These are phyloP conservation scores for Sebastes oblongus DNA, from an alignment of 2,797 vertebrate genomes.

Conservation along the genomic window DNA sequence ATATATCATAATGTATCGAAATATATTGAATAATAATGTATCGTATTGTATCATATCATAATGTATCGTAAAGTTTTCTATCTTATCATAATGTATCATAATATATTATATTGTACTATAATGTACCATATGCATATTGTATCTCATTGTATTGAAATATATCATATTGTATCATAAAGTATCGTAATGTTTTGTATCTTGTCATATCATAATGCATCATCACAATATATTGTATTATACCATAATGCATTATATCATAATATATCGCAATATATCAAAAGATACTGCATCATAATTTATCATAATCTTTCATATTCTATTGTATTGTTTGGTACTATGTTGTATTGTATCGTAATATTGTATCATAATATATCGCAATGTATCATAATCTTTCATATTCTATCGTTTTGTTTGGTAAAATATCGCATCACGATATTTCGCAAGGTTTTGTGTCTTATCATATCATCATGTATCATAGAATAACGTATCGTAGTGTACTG, in stretches of 20 bases:
- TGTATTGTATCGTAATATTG: not conserved
- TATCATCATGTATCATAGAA: not conserved
- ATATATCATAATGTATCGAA: not conserved
- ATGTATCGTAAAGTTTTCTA: not conserved
- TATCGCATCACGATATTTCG: not conserved
- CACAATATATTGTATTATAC: not conserved
- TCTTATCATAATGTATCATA: too few species aligned
- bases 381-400: not conserved
- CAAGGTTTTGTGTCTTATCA: not conserved
- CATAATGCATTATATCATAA: not conserved
- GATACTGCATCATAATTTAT: not conserved
- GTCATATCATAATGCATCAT: too few species aligned
- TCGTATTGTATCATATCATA: not conserved
- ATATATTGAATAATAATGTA: not conserved
- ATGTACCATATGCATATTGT: not conserved
- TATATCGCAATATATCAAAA: not conserved
- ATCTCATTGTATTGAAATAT: not conserved
- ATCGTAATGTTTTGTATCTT: too few species aligned
- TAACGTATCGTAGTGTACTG: not conserved
- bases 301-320: not conserved
- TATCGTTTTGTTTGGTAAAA: not conserved
- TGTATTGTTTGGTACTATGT: not conserved
- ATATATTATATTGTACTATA: too few species aligned
- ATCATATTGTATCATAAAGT: not conserved
- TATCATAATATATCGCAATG: not conserved